Evolutionary conservation across 2,888 invertebrate genomes (phyloP).

Genomic region (Eristalis arbustorum): DNA sequence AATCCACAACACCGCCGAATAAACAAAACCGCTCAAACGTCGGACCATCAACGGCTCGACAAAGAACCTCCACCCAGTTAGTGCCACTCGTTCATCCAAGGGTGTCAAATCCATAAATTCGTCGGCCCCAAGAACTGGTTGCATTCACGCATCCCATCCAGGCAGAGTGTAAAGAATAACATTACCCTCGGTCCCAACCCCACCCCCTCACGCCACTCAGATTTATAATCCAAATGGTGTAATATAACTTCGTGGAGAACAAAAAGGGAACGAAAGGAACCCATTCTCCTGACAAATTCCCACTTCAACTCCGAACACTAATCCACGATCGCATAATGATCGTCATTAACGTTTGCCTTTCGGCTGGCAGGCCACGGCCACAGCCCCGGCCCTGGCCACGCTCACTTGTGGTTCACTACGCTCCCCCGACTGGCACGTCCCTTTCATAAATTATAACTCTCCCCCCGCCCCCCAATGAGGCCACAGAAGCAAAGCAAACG

Average conservation of each 20-base stretch:
- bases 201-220: neutral
- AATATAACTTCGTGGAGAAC: neutral
- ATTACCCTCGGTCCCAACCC: neutral
- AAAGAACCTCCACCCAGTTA: neutral
- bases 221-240: conserved; percentile 1
- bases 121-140: neutral
- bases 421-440: neutral
- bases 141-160: neutral
- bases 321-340: conserved; percentile 59
- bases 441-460: conserved; percentile 32
- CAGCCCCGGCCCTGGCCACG: neutral
- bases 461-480: neutral
- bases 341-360: conserved; percentile 35
- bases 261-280: neutral
- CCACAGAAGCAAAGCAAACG: neutral
- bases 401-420: conserved; percentile 5
- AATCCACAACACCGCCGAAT: neutral
- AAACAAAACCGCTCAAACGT: neutral
- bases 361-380: neutral
- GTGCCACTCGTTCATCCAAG: neutral
- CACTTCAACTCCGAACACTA: conserved; percentile 41
- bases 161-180: neutral
- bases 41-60: neutral
- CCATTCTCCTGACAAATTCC: conserved; percentile 26
- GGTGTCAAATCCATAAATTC: neutral